Evolutionary conservation across 2,888 invertebrate species (phyloP), one percentile per base, ranked within the genome.

Genomic region (Nebria salina): DNA sequence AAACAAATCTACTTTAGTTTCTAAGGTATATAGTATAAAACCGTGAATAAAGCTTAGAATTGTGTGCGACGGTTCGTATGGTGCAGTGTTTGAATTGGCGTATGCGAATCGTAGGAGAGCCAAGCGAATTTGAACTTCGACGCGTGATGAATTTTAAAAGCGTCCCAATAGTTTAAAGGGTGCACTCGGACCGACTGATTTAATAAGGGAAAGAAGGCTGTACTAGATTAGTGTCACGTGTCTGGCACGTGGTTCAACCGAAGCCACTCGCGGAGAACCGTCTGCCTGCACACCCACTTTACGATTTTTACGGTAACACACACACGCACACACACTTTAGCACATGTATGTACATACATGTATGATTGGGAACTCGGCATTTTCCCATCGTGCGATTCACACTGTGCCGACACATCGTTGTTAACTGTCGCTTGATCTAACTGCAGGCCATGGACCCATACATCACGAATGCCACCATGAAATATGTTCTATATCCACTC

Each of bases 171-270:
- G 70, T 70, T 70, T 70, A 70, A 70, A 70, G 70, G 70, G 70
- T 70, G 70, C 70, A 70, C 70, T 70, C 70, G 70, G 25, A 70
- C 70, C 26, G 70, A 34, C 34, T 70, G 70, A 70, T 70, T 70
- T 70, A 70, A 70, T 70, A 70, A 70, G 70, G 70, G 70, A 70
- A 70, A 54, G 54, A 54, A 70, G 70, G 70, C 70, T 26, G 70
- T 70, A 13, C 54, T 54, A 70, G 70, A 70, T 70, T 70, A 70
- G 70, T 70, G 70, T 70, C 70, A 70, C 70, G 70, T 70, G 70
- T 70, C 11, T 20, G 70, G 70, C 70, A 70, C 70, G 70, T 70
- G 70, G 70, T 70, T 70, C 70, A 34, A 66, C 66, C 66, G 66
- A 66, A 70, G 70, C 70, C 70, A 70, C 70, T 70, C 70, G 70